Evolutionary conservation across 37 sponge, comb jelly and placozoan species (phyloP), one percentile per base, ranked within the genome.

Genomic region (Eunapius fragilis): DNA sequence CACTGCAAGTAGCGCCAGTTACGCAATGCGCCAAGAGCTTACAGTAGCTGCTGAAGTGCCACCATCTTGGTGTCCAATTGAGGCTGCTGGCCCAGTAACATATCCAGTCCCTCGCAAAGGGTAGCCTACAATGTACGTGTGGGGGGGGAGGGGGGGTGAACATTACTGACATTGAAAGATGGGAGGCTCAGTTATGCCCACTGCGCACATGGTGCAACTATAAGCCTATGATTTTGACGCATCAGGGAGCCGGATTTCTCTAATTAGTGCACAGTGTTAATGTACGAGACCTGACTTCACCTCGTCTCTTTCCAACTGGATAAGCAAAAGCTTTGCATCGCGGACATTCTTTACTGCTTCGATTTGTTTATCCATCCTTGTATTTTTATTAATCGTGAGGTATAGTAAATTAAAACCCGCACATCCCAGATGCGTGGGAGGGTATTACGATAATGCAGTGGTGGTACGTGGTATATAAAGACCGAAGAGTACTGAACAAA

Each of bases 31-130:
- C n/a, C n/a, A n/a, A n/a, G n/a, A n/a, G n/a, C n/a, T n/a, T 68
- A 93, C 94, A 90, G 71, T 74, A 89, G 81, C 13, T 90, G 86
- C 69, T 87, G 84, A 58, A 94, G 85, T 37, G 89, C 5, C 7
- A 86, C 77, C 83, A 94, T 94, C 69, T 82, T 76, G 0, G 79
- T 45, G 77, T 94, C 94, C 82, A 94, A 25, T n/a, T 94, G 94
- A 0, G 82, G 68, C 73, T 94, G 94, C 67, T 90, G 77, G n/a
- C 88, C 91, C 10, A 90, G 70, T 27, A 94, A 47, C 5, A 33
- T 4, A 38, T 94, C 91, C 31, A 94, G 47, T 67, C 90, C 94
- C 6, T 31, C 73, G 25, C 77, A 76, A 25, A 94, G 78, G 33
- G 3, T 41, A 11, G 37, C 84, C 93, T 92, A 69, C 70, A 78